Evolutionary conservation across 92 coral and sea anemone species (phyloP).

Genomic region (Siderastrea radians): DNA sequence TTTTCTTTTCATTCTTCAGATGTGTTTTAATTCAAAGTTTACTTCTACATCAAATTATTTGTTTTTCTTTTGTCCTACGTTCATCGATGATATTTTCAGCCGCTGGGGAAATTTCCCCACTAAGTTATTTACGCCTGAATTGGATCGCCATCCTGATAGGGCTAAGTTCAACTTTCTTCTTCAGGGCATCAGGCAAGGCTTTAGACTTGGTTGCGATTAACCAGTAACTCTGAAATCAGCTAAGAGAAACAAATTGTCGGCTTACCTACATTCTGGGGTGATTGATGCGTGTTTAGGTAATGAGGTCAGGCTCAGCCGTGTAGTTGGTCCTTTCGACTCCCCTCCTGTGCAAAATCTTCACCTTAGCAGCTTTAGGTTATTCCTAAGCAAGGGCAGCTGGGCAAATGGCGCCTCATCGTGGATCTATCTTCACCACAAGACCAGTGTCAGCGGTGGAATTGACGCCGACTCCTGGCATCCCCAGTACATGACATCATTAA

Average conservation of each 20-base stretch:
- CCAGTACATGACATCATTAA: background rate
- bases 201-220: slow-evolving; percentile 2
- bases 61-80: background rate
- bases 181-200: too few relatives aligned
- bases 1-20: too few relatives aligned
- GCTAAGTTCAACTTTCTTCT: background rate
- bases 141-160: background rate
- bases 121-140: background rate
- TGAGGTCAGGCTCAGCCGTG: slow-evolving; percentile 2
- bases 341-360: too few relatives aligned
- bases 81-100: background rate
- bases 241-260: background rate
- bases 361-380: too few relatives aligned
- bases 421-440: too few relatives aligned
- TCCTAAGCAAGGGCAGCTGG: too few relatives aligned
- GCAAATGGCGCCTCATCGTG: too few relatives aligned
- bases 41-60: too few relatives aligned
- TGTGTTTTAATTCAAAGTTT: too few relatives aligned
- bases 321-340: background rate
- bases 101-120: background rate
- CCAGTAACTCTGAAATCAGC: slow-evolving; percentile 11
- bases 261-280: background rate
- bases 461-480: slow-evolving; percentile 1
- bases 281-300: background rate
- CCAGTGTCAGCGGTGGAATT: too few relatives aligned